Evolutionary conservation across 2,113 vertebrate species (phyloP), one percentile per base, ranked within the genome.

Genomic region (Leucopsar rothschildi): DNA sequence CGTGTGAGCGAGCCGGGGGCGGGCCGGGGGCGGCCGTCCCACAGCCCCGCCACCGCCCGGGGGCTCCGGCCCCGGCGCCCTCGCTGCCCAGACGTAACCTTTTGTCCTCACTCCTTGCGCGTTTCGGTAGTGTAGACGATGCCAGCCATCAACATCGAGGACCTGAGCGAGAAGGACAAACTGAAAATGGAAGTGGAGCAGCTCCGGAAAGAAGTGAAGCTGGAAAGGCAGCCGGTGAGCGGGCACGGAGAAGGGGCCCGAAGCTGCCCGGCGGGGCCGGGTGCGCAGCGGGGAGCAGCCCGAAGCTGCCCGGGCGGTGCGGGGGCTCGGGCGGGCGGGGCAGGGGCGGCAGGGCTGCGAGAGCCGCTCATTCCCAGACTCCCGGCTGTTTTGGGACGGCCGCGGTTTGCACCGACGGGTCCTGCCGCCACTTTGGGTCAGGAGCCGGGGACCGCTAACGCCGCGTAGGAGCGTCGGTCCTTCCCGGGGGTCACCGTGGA

Each of bases 131-230:
- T 33, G 57, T 25, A n/a, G 56, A 98, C 55, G 49, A 99, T 99
- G 99, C 99, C 99, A 3, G 98, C 99, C 84, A 99, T 99, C 96
- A 98, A 99, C 70, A 98, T 99, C 31, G 99, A 99, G 0, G 98
- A 99, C 18, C 95, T 99, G 94, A 99, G 99, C 7, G 99, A 99
- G 92, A 98, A 99, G 96, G 99, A 99, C 97, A 99, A 98, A 94
- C 94, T 98, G 93, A 96, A 98, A 92, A 99, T 99, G 99, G 98
- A 99, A 98, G 98, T 99, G 64, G 98, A 98, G 33, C 99, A 99
- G 96, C 98, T 99, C 64, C 99, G 99, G 95, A 97, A 95, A 97
- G 99, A 99, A 97, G 97, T 99, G 68, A 98, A 98, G 44, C 97
- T 99, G 89, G 98, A 99, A 88, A 98, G 99, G 93, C 98, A 98